Evolutionary conservation across 2,113 vertebrate species (phyloP).

Genomic region (Odobenus rosmarus): DNA sequence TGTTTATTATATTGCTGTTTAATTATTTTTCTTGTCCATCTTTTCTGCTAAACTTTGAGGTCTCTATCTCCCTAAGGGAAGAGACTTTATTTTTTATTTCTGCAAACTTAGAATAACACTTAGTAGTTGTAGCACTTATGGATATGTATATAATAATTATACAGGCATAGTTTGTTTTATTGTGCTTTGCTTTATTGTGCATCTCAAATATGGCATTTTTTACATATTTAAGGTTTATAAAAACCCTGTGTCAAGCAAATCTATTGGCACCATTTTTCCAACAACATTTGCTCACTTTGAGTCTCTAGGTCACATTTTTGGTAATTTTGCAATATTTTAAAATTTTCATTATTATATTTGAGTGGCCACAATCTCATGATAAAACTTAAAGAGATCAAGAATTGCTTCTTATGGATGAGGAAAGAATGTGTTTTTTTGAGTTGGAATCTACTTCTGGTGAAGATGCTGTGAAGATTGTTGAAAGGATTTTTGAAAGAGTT

Average conservation of each 20-base stretch:
- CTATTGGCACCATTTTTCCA: neutral
- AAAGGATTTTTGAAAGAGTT: neutral
- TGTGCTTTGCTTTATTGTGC: neutral
- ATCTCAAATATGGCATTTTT: neutral
- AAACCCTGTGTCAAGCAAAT: neutral
- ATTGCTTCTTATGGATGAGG: neutral
- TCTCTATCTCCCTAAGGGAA: neutral
- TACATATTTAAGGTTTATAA: neutral
- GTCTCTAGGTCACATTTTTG: neutral
- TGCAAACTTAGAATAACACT: neutral
- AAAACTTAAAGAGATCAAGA: neutral
- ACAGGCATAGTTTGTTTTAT: neutral
- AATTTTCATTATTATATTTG: neutral
- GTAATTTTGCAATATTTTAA: neutral
- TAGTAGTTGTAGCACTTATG: neutral
- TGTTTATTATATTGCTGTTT: neutral
- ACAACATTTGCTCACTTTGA: neutral
- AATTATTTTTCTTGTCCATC: neutral
- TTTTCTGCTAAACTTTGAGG: neutral
- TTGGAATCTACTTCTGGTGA: neutral
- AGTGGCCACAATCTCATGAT: neutral
- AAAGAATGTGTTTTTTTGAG: neutral
- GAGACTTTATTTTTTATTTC: neutral
- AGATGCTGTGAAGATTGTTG: neutral
- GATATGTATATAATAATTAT: neutral